Evolutionary conservation across 2,113 vertebrate species (phyloP).

Genomic region (Paedocypris sp.): DNA sequence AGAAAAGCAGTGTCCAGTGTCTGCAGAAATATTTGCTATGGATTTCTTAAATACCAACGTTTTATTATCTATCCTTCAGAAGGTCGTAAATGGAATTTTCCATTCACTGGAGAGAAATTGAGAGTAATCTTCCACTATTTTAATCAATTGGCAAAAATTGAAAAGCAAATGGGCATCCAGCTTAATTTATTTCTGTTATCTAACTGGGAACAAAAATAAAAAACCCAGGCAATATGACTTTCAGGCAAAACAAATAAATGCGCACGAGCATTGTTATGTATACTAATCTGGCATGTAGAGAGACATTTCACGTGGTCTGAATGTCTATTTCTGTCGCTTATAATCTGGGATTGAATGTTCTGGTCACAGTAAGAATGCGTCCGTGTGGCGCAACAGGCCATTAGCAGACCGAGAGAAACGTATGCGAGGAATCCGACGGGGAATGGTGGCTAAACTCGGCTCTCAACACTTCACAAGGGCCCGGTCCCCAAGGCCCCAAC

Average conservation of each 20-base stretch:
- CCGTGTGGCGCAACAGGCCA: conserved; percentile 27
- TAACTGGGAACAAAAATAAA: not conserved
- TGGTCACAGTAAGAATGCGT: conserved; percentile 6
- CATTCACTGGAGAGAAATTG: too few relatives aligned
- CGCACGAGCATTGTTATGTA: conserved; percentile 32
- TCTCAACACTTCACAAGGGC: conserved; percentile 18
- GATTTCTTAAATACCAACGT: too few relatives aligned
- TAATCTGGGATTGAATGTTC: conserved; percentile 36
- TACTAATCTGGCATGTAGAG: conserved; percentile 9
- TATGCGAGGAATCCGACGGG: conserved; percentile 3
- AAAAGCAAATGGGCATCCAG: not conserved
- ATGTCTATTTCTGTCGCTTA: conserved; percentile 37
- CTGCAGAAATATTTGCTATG: too few relatives aligned
- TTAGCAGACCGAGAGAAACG: conserved; percentile 17
- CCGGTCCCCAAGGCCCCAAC: conserved; percentile 9
- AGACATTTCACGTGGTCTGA: not conserved
- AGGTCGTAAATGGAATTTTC: too few relatives aligned
- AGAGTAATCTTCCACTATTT: not conserved
- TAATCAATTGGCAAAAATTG: not conserved
- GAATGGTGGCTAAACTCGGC: conserved; percentile 12
- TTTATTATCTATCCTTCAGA: too few relatives aligned
- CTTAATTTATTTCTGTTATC: too few relatives aligned
- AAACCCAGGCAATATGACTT: not conserved
- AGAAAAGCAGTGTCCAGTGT: too few relatives aligned
- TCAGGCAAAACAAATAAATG: conserved; percentile 17